A percentile compares a stretch with the other conserved stretches of the same genome.
These are phyloP conservation scores for Lagodon rhomboides DNA, from an alignment of 2,797 vertebrate species.

Conservation along the genomic window DNA sequence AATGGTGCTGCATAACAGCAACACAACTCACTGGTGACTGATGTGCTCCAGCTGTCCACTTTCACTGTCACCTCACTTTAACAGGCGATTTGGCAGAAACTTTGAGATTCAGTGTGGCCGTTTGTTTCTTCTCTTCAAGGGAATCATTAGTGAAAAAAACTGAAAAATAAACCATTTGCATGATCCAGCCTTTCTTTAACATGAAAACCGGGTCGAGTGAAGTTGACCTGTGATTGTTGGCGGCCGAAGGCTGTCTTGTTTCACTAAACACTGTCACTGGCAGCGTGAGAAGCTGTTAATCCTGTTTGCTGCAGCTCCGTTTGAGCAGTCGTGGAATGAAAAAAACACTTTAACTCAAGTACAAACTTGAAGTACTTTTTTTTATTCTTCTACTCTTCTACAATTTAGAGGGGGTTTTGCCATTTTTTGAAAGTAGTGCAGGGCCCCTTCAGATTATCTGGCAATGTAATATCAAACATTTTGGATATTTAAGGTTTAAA, in stretches of 20 bases:
- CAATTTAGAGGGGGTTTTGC: background rate
- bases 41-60: constrained; percentile 65
- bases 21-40: constrained; percentile 35
- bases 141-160: background rate
- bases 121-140: background rate
- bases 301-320: constrained; percentile 38
- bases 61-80: constrained; percentile 46
- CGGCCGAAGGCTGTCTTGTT: constrained; percentile 42
- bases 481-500: too few relatives aligned
- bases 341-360: background rate
- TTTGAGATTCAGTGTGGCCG: background rate
- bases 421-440: too few relatives aligned
- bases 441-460: too few relatives aligned
- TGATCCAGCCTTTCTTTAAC: background rate
- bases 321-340: background rate
- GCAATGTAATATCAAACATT: background rate
- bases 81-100: constrained; percentile 13
- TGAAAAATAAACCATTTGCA: background rate
- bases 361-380: background rate
- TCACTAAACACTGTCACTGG: constrained; percentile 47
- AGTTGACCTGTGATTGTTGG: constrained; percentile 33
- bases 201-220: constrained; percentile 27
- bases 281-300: constrained; percentile 56
- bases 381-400: background rate
- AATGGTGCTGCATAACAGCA: constrained; percentile 34